These are phyloP conservation scores for Lasioglossum oenotherae DNA, from an alignment of 2,888 invertebrate genomes.

Conservation along the genomic window DNA sequence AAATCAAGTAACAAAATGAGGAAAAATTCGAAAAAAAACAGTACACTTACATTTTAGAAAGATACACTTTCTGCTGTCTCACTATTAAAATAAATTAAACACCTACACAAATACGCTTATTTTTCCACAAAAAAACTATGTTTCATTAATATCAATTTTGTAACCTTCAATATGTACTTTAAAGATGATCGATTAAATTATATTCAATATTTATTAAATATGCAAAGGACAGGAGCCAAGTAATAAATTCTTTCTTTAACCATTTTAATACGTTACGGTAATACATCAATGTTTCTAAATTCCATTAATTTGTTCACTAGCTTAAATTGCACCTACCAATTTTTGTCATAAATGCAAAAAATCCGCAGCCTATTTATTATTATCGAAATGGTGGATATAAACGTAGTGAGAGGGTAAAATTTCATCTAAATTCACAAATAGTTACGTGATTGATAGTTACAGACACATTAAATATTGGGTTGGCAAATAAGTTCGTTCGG, in stretches of 20 bases:
- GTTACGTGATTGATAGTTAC: background rate
- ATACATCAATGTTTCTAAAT: too few species aligned
- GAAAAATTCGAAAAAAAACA: background rate
- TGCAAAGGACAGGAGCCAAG: background rate
- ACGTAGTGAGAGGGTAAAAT: too few species aligned
- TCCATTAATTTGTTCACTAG: too few species aligned
- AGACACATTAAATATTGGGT: background rate
- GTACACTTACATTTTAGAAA: background rate
- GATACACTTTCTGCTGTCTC: background rate
- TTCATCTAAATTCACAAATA: background rate
- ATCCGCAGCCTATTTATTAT: background rate
- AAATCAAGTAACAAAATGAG: background rate
- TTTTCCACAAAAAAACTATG: background rate
- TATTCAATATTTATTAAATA: background rate
- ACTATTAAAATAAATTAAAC: background rate
- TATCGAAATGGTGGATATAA: too few species aligned
- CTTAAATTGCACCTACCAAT: too few species aligned
- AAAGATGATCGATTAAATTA: background rate
- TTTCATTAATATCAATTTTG: background rate
- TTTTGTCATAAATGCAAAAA: background rate
- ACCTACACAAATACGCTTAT: background rate
- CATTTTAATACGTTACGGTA: too few species aligned
- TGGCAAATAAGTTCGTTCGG: too few species aligned
- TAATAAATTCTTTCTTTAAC: background rate
- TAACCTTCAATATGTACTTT: background rate